phyloP scores from a whole-genome alignment of 2,797 vertebrate genomes.

The Sebastes matsubarae region DNA sequence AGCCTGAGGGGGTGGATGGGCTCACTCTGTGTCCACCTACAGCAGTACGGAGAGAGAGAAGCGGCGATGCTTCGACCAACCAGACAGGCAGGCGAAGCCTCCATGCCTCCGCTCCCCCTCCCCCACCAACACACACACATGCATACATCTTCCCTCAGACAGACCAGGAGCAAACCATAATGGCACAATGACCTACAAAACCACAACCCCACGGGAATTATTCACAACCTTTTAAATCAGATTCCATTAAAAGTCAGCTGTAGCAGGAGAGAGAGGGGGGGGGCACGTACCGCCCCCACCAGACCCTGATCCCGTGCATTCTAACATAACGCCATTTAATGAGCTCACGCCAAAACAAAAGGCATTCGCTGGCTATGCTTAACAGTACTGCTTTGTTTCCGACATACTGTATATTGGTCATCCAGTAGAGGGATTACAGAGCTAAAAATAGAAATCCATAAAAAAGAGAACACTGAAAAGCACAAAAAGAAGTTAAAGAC shows the following conservation, averaged over 20 bases:
- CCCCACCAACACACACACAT: conserved; percentile 20
- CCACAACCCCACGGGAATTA: conserved; percentile 69
- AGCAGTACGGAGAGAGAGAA: conserved; percentile 11
- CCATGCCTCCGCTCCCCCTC: conserved; percentile 2
- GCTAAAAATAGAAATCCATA: neutral
- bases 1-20: conserved; percentile 16
- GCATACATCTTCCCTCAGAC: conserved; percentile 55
- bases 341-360: conserved; percentile 55
- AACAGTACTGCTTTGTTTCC: conserved; percentile 30
- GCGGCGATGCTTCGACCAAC: conserved; percentile 32
- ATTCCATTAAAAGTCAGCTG: conserved; percentile 72
- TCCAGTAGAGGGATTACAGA: neutral
- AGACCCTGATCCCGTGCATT: neutral
- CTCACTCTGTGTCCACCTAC: conserved; percentile 43
- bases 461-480: neutral
- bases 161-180: conserved; percentile 63
- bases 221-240: conserved; percentile 73
- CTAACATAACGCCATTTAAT: conserved; percentile 45
- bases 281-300: neutral
- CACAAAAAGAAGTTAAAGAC: neutral
- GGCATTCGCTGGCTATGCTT: neutral
- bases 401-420: neutral
- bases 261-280: conserved; percentile 5
- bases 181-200: conserved; percentile 84
- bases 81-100: conserved; percentile 48